Evolutionary conservation across 2,797 vertebrate species (phyloP).

Genomic region (Bovichtus diacanthus): DNA sequence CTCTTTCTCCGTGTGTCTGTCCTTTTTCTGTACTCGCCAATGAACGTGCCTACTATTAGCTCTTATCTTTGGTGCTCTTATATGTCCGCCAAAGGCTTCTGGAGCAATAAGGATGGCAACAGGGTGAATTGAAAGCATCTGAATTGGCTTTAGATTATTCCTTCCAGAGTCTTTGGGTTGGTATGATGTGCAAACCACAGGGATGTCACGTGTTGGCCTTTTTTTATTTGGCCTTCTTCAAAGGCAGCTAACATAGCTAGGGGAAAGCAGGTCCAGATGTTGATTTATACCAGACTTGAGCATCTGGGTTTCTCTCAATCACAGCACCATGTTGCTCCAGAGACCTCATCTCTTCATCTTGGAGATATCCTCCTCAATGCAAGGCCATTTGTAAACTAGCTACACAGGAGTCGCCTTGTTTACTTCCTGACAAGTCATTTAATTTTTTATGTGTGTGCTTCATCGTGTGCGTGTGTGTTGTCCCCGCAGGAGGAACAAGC

Average conservation of each 20-base stretch:
- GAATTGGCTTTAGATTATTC: conserved; percentile 67
- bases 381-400: conserved; percentile 10
- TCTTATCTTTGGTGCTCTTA: conserved; percentile 24
- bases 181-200: conserved; percentile 68
- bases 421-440: background rate
- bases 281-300: conserved; percentile 66
- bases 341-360: conserved; percentile 21
- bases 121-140: conserved; percentile 75
- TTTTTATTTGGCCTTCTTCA: conserved; percentile 82
- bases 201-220: conserved; percentile 76
- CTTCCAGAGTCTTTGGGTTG: conserved; percentile 51
- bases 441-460: background rate
- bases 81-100: conserved; percentile 43
- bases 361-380: conserved; percentile 19
- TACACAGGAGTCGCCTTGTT: conserved; percentile 2
- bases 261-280: conserved; percentile 84
- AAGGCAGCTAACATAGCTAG: conserved; percentile 74
- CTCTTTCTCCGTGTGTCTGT: background rate
- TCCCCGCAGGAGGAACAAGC: conserved; percentile 86
- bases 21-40: background rate
- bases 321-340: conserved; percentile 35
- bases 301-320: conserved; percentile 71
- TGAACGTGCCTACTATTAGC: conserved; percentile 21
- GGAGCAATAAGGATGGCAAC: conserved; percentile 56
- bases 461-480: conserved; percentile 13